Evolutionary conservation across 2,797 vertebrate species (phyloP).

Genomic region (Pachyuromys duprasi): DNA sequence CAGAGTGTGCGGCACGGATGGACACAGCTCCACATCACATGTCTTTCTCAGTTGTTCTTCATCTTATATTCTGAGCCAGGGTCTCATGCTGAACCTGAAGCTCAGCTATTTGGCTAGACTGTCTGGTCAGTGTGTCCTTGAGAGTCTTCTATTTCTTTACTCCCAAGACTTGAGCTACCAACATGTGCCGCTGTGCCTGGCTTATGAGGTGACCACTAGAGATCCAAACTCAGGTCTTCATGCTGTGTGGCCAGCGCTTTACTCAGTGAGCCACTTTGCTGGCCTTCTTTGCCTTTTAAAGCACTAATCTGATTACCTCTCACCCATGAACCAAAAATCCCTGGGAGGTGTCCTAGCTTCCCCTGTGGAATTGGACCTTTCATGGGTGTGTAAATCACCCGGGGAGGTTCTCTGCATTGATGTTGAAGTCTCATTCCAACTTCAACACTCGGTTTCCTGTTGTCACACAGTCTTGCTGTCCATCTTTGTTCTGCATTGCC

Average conservation of each 20-base stretch:
- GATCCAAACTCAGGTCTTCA: background rate
- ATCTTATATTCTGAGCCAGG: background rate
- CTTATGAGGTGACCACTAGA: background rate
- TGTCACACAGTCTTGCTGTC: rapidly evolving
- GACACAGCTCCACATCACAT: background rate
- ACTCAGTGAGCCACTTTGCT: background rate
- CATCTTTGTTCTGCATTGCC: no score
- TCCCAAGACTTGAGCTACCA: background rate
- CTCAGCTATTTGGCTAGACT: background rate
- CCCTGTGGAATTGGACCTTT: background rate
- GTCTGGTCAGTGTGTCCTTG: background rate
- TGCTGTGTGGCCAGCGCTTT: background rate
- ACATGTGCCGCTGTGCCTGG: background rate
- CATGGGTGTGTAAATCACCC: background rate
- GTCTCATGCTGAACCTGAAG: background rate
- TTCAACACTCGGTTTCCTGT: background rate
- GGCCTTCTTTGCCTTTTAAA: background rate
- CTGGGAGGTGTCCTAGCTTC: background rate
- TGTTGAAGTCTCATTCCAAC: background rate
- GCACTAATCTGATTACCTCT: background rate
- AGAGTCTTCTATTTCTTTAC: background rate
- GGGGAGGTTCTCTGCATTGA: background rate
- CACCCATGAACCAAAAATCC: background rate
- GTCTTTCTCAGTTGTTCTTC: background rate
- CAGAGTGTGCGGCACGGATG: background rate